Conservation (phyloP, 2,888 invertebrate genomes). For the Maniola hyperantus region DNA sequence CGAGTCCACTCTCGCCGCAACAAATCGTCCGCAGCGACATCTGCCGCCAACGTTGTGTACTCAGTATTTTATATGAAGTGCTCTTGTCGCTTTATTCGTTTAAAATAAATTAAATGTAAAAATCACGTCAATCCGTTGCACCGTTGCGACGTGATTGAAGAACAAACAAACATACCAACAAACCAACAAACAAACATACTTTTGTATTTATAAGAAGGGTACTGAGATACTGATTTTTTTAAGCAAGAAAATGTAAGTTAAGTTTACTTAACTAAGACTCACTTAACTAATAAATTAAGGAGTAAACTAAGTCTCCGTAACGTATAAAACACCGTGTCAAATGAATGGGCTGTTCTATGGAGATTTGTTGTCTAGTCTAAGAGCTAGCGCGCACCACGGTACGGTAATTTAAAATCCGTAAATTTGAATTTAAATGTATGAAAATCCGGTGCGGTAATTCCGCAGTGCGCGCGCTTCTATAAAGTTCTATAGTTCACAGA, state of each 20-base stretch:
- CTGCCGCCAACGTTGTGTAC: constrained; percentile 28
- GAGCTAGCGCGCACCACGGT: no score
- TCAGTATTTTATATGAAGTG: constrained; percentile 16
- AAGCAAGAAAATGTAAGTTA: background rate
- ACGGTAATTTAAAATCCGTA: no score
- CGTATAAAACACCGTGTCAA: constrained; percentile 35
- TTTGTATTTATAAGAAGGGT: no score
- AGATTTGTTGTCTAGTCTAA: constrained; percentile 29
- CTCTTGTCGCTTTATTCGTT: background rate
- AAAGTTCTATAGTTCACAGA: no score
- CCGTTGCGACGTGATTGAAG: no score
- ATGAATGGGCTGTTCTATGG: constrained; percentile 31
- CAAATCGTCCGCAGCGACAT: constrained; percentile 32
- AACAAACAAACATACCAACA: no score
- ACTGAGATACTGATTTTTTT: background rate
- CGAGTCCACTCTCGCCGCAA: constrained; percentile 31
- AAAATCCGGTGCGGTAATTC: no score
- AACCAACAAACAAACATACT: no score
- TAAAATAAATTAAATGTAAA: no score
- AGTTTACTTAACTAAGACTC: constrained; percentile 24
- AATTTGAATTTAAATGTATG: no score
- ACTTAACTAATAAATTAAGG: constrained; percentile 25
- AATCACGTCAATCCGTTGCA: no score
- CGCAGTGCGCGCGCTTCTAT: no score
- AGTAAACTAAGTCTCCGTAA: constrained; percentile 16